Base-by-base conservation (phyloP, 2,797 vertebrate species). In the Taeniopygia guttata region DNA sequence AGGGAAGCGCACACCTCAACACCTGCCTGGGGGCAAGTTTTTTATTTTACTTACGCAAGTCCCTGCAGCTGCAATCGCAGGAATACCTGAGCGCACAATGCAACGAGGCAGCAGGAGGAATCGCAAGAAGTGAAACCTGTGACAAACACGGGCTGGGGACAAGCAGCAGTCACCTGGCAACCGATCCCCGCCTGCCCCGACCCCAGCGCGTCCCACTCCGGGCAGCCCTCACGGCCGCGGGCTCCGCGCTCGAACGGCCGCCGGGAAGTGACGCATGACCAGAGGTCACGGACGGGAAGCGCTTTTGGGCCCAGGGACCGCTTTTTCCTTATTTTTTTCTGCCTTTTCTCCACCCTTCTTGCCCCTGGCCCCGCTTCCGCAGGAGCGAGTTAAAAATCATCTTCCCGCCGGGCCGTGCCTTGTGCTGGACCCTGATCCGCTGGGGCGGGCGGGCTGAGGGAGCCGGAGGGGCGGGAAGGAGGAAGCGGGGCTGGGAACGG, bases 181-280 rank as follows among this genome's bases (percentile, higher is more conserved):
- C 40, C 34, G 43, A 3, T 3, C 13, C 63, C 18, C 5, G 40
- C 8, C 68, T 3, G 68, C 38, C 3, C 11, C 40, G 34, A 26
- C 29, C 12, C 46, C 46, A 34, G 19, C 34, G 40, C 40, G 21
- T 2, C 40, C 10, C 32, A 6, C 1, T 49, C 26, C 42, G 58
- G 23, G 29, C 30, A 26, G 1, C 62, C 69, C 26, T 54, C 69
- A 54, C 30, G 34, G 48, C 15, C 30, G 69, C 85, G 62, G 84
- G 60, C 62, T 75, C 34, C 56, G 58, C 64, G 72, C 87, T 89
- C 87, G 58, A 89, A 89, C 26, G 21, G 15, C 79, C 87, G 87
- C 87, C 79, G 87, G 87, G 87, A 89, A 89, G 79, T 89, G 87
- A 89, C 87, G 87, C 87, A 83, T 7, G 38, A 4, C 32, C 36